Percentiles rank a stretch among this genome's conserved stretches.
Evolutionary conservation across 2,888 invertebrate genomes (phyloP).

Genomic region (Drosophila villosipedis): DNA sequence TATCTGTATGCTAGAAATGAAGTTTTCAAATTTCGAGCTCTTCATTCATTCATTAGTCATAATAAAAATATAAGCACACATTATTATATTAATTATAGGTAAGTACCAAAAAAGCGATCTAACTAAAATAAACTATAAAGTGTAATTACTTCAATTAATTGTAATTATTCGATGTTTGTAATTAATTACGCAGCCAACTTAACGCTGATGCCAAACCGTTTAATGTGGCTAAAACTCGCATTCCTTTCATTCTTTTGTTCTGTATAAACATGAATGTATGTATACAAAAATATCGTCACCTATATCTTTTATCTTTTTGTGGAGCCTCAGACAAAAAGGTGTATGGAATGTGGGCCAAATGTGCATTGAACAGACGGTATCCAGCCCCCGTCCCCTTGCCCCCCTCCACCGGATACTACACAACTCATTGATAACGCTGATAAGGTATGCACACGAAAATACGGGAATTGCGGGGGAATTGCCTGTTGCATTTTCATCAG

Average conservation of each 20-base stretch:
- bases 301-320: slow-evolving; percentile 28
- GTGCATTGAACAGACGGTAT: slow-evolving; percentile 48
- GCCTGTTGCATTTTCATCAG: neutral
- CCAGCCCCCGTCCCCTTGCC: neutral
- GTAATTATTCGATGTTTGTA: neutral
- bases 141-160: neutral
- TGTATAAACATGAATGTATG: neutral
- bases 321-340: slow-evolving; percentile 42
- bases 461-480: neutral
- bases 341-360: slow-evolving; percentile 69
- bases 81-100: neutral
- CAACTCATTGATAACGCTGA: slow-evolving; percentile 52
- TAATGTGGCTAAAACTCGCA: neutral
- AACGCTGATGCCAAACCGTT: neutral
- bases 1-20: neutral
- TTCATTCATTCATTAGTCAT: neutral
- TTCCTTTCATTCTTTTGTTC: slow-evolving; percentile 1
- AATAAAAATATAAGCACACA: neutral
- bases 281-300: slow-evolving; percentile 8
- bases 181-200: neutral
- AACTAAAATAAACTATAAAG: neutral
- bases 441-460: slow-evolving; percentile 48
- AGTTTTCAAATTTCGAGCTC: neutral
- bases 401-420: slow-evolving; percentile 1
- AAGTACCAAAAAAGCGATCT: neutral